Evolutionary conservation across 2,888 invertebrate genomes (phyloP).

Genomic region (Pammene aurita): DNA sequence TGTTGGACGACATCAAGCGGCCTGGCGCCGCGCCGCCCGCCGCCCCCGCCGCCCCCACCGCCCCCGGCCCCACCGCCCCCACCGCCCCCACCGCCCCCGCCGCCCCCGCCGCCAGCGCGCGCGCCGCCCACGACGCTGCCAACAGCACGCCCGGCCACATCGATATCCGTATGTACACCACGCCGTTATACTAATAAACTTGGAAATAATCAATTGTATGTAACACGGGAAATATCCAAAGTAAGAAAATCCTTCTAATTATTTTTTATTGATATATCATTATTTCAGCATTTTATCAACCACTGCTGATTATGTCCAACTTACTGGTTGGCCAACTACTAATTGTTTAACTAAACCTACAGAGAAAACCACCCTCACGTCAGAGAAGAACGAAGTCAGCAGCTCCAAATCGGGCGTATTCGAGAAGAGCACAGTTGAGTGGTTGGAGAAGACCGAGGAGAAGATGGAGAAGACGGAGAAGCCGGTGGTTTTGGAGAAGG

Average conservation of each 20-base stretch:
- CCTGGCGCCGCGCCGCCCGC: conserved; percentile 57
- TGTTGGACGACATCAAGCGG: conserved; percentile 75
- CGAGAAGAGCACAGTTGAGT: conserved; percentile 59
- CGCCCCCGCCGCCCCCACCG: conserved; percentile 46
- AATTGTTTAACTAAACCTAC: background rate
- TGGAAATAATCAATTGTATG: too few relatives aligned
- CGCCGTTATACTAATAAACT: too few relatives aligned
- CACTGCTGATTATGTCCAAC: too few relatives aligned
- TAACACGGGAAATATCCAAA: too few relatives aligned
- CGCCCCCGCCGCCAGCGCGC: conserved; percentile 51
- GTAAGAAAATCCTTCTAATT: too few relatives aligned
- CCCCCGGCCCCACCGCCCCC: conserved; percentile 50
- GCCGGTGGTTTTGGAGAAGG: conserved; percentile 46
- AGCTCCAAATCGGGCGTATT: conserved; percentile 49
- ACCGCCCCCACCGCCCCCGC: conserved; percentile 45
- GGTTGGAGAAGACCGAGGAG: conserved; percentile 60
- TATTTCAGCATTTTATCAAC: too few relatives aligned
- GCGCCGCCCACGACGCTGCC: conserved; percentile 40
- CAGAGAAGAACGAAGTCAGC: conserved; percentile 53
- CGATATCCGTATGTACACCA: conserved; percentile 3
- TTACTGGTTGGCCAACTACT: too few relatives aligned
- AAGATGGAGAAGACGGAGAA: conserved; percentile 53
- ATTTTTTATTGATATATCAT: too few relatives aligned
- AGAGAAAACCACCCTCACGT: conserved; percentile 48
- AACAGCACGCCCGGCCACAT: conserved; percentile 55